Percentiles rank a stretch among this genome's conserved stretches.
Evolutionary conservation across 1,140 invertebrate species (phyloP).

Genomic region (Zophobas morio): DNA sequence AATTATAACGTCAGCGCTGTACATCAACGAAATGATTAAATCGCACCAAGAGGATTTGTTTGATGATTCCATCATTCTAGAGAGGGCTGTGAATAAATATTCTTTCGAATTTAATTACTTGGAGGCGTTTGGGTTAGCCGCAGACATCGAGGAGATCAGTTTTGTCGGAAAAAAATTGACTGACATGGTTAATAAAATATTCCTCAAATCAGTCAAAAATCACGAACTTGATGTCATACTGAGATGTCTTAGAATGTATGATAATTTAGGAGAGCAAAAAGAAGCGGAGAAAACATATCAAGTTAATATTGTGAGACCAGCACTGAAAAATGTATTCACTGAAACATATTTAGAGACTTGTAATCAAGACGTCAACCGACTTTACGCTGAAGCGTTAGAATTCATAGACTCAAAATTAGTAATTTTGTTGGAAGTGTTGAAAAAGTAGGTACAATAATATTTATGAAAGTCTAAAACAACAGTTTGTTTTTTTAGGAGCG

Average conservation of each 20-base stretch:
- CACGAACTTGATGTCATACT: conserved; percentile 72
- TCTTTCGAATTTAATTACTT: conserved; percentile 80
- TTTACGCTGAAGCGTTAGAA: conserved; percentile 81
- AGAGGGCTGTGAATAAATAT: conserved; percentile 69
- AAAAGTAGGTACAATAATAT: conserved; percentile 66
- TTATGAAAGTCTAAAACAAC: not conserved
- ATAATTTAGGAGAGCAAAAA: conserved; percentile 77
- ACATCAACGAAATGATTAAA: conserved; percentile 59
- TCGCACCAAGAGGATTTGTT: conserved; percentile 49
- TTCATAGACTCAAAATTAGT: conserved; percentile 80
- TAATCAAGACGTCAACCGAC: conserved; percentile 80
- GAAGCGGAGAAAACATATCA: conserved; percentile 82
- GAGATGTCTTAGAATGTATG: conserved; percentile 78
- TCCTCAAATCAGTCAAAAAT: conserved; percentile 74
- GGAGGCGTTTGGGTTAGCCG: conserved; percentile 72
- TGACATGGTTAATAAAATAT: conserved; percentile 73
- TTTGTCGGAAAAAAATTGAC: conserved; percentile 73
- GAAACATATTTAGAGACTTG: conserved; percentile 77
- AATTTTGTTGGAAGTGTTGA: conserved; percentile 73
- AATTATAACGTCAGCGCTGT: conserved; percentile 56
- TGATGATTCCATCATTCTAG: conserved; percentile 67
- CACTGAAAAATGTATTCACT: conserved; percentile 82
- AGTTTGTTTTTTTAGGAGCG: conserved; percentile 52
- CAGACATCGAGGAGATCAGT: conserved; percentile 66
- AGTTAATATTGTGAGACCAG: conserved; percentile 80